Base-by-base conservation (phyloP, 2,888 invertebrate species). In the Syrphus vitripennis region DNA sequence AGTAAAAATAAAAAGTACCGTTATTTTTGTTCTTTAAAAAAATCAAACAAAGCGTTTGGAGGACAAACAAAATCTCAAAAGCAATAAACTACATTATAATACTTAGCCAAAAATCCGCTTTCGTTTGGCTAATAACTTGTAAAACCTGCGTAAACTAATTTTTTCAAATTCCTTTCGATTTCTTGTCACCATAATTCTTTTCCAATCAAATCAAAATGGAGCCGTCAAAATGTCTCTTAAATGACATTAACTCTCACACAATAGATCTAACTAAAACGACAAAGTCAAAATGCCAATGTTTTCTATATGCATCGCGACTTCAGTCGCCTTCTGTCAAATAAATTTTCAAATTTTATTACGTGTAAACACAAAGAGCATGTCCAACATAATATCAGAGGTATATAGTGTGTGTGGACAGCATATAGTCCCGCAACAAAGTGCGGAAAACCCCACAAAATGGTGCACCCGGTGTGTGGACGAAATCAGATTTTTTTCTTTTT, bases 271-370 rank as follows among this genome's bases (percentile, higher is more conserved):
- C n/a, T n/a, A n/a, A n/a, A n/a, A n/a, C n/a, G n/a, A 16, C 16
- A 57, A 31, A 19, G 19, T 37, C 59, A 1, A 61, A 61, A 37
- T 61, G 59, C n/a, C 37, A 59, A 37, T 37, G 40, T 16, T 40
- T 19, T 48, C 24, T 16, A 6, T 34, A 34, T 34, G 34, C 12
- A 48, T 14, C 21, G 31, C 31, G 14, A 61, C 48, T 63, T 29
- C 29, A 70, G 10, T 45, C 70, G 24, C 45, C 69, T 26, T 63
- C 16, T 63, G 72, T 75, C 74, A 69, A 90, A 90, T 90, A 90
- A 89, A 90, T 90, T 90, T 89, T 90, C 89, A 88, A 89, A 90
- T 90, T 90, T 90, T 89, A 90, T 90, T 90, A 90, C 90, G 88
- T 87, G 87, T 81, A 87, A 88, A 88, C 89, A 88, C 65, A 69